Base-by-base conservation (phyloP, 2,888 invertebrate species). In the Nowickia ferox region DNA sequence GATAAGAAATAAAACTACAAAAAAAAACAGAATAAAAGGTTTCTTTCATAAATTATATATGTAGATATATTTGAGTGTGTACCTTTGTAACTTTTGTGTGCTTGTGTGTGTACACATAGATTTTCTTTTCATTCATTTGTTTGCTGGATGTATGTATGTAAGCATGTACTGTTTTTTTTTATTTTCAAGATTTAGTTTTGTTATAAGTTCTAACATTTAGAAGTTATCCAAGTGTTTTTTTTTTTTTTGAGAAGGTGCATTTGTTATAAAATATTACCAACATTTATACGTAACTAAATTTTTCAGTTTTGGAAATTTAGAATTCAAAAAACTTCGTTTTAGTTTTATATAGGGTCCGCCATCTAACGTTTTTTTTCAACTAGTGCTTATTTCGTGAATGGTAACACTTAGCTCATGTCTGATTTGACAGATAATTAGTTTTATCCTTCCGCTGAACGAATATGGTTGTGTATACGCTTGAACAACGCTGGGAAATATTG, bases 81-180 rank as follows among this genome's bases (percentile, higher is more conserved):
- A 30, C 15, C 3, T 71, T 13, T 19, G 38, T 38, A 30, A 2
- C 15, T 38, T 30, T 3, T 30, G 11, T 40, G 17, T 53, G 17
- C 53, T 17, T 9, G 9, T 66, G 72, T 30, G 38, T 22, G 48
- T 55, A 44, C 44, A 15, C 17, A 40, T 81, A 55, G 51, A 53
- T 81, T 76, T 71, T 65, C 55, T 71, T 76, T 82, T 77, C 82
- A 57, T 76, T 82, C 76, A 77, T 72, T 66, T 71, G 9, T 57
- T 63, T 79, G 44, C 42, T 63, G 40, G 68, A 48, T 61, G 77
- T 68, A 22, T 22, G 15, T 55, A 38, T 15, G 38, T 13, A 6
- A 6, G 5, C 15, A 44, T 44, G 48, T 59, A 3, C 59, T n/a
- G 15, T 4, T 22, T 55, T 22, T 51, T 51, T 55, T 44, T 72